These are phyloP conservation scores for Lasioglossum figueresi DNA, from an alignment of 2,888 invertebrate species.

Conservation along the genomic window DNA sequence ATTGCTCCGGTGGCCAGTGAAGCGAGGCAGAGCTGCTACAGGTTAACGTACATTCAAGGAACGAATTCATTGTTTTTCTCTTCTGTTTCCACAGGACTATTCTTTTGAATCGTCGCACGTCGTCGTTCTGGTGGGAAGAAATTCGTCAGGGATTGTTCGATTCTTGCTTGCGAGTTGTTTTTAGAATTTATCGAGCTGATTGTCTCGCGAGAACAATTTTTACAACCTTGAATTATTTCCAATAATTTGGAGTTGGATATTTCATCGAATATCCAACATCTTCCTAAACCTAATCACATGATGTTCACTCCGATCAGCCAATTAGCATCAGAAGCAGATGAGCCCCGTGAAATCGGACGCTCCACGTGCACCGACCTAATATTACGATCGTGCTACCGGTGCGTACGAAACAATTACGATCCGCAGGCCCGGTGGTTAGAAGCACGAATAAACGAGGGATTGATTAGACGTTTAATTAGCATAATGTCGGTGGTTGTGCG, in stretches of 20 bases:
- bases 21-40: constrained; percentile 31
- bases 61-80: constrained; percentile 22
- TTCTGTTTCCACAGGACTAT: not conserved
- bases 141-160: not conserved
- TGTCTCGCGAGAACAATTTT: not conserved
- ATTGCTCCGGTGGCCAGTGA: constrained; percentile 51
- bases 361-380: not conserved
- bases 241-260: too few relatives aligned
- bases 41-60: constrained; percentile 33
- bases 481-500: constrained; percentile 72
- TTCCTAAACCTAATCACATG: not conserved
- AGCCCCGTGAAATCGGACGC: not conserved
- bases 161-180: not conserved
- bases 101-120: not conserved
- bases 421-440: constrained; percentile 32
- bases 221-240: too few relatives aligned
- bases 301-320: not conserved
- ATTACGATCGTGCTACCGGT: constrained; percentile 34
- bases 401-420: constrained; percentile 52
- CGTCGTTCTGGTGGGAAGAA: not conserved
- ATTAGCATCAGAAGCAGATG: not conserved
- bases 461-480: constrained; percentile 78
- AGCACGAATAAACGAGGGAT: constrained; percentile 66
- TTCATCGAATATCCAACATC: not conserved
- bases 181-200: not conserved